phyloP scores from a whole-genome alignment of 30 jellyfish, hydroid and myxozoan species.

The Clytia hemisphaerica region DNA sequence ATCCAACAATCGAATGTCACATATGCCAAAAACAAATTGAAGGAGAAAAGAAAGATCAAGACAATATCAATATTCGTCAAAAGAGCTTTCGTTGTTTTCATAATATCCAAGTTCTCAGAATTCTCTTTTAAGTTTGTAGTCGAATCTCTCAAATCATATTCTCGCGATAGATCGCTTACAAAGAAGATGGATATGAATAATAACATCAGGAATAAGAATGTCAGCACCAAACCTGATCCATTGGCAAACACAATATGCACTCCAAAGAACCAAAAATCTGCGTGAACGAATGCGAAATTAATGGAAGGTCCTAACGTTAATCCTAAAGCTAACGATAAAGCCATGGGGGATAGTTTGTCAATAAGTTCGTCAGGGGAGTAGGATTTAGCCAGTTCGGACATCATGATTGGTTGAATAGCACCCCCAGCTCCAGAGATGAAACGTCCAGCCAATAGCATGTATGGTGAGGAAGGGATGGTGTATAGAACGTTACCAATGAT shows the following conservation, averaged over 20 bases:
- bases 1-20: too few species aligned
- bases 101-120: too few species aligned
- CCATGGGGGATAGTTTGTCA: neutral
- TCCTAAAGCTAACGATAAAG: conserved; percentile 5
- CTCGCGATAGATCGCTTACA: conserved; percentile 14
- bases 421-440: conserved; percentile 11
- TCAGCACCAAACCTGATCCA: conserved; percentile 7
- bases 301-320: conserved; percentile 8
- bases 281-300: neutral
- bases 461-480: conserved; percentile 11
- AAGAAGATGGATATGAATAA: neutral
- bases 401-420: neutral
- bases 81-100: too few species aligned
- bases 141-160: neutral
- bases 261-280: neutral
- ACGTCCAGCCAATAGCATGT: conserved; percentile 13
- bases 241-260: conserved; percentile 3
- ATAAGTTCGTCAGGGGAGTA: neutral
- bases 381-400: neutral
- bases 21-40: too few species aligned
- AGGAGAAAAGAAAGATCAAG: too few species aligned
- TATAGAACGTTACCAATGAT: conserved; percentile 6
- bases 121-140: too few species aligned
- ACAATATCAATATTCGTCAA: too few species aligned
- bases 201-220: neutral